Conservation (phyloP, 2,888 invertebrate genomes). For the Drosophila falleni region DNA sequence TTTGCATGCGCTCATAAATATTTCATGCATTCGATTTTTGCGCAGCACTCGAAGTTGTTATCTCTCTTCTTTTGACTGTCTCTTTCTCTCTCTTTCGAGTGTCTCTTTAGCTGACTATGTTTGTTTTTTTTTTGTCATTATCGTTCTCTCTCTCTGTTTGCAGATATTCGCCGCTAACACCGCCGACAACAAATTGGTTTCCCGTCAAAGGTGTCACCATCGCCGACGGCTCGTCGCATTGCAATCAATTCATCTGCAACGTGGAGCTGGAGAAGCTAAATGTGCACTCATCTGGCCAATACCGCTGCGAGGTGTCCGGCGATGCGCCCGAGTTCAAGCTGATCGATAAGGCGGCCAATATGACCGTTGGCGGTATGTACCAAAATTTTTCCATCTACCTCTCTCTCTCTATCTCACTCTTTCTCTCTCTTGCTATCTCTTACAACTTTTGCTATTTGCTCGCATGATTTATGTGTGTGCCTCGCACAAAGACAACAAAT, state of each 20-base stretch:
- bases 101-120: constrained; percentile 6
- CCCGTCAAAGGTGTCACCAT: constrained; percentile 85
- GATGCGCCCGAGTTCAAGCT: constrained; percentile 88
- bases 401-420: too few relatives aligned
- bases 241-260: constrained; percentile 85
- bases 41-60: constrained; percentile 61
- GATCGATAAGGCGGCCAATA: constrained; percentile 87
- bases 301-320: constrained; percentile 88
- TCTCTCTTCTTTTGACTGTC: not conserved
- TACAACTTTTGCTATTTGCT: constrained; percentile 32
- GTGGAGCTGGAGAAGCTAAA: constrained; percentile 84
- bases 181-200: constrained; percentile 85
- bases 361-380: constrained; percentile 87
- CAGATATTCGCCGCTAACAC: constrained; percentile 85
- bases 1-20: constrained; percentile 76
- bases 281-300: constrained; percentile 86
- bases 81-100: constrained; percentile 1
- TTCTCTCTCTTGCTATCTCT: not conserved
- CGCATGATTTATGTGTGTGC: constrained; percentile 50
- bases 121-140: constrained; percentile 17
- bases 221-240: constrained; percentile 84
- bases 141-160: constrained; percentile 39
- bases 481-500: constrained; percentile 74
- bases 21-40: constrained; percentile 75
- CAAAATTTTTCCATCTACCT: not conserved